Evolutionary conservation across 2,113 vertebrate genomes (phyloP).

Genomic region (Indri indri): DNA sequence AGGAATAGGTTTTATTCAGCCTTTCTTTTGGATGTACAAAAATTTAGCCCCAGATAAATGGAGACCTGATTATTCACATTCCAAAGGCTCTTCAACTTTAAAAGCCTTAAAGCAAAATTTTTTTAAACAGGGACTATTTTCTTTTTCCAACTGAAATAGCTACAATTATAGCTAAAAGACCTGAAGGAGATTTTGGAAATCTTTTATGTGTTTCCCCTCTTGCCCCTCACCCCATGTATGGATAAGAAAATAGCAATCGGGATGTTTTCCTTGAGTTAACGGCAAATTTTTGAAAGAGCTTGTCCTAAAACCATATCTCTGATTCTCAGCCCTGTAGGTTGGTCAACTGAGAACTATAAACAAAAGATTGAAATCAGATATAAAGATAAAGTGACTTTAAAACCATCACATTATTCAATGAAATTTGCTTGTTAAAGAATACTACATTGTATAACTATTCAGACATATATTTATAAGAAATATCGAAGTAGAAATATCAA

Average conservation of each 20-base stretch:
- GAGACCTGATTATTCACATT: background rate
- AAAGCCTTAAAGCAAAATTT: background rate
- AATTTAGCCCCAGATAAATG: background rate
- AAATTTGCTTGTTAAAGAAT: slow-evolving; percentile 7
- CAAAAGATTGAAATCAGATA: slow-evolving; percentile 1
- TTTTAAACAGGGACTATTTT: background rate
- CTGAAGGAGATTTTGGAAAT: background rate
- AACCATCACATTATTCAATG: background rate
- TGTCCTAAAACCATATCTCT: background rate
- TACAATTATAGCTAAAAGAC: background rate
- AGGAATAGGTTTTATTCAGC: background rate
- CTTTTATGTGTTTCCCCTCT: background rate
- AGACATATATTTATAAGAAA: slow-evolving; percentile 5
- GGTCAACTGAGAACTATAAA: slow-evolving; percentile 17
- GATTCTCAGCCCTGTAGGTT: background rate
- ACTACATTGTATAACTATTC: background rate
- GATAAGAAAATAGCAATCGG: background rate
- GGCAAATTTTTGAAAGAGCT: background rate
- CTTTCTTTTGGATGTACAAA: background rate
- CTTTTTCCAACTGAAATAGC: background rate
- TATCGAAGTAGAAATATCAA: background rate
- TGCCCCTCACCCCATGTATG: background rate
- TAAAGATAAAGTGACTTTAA: slow-evolving; percentile 33
- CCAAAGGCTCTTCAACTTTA: slow-evolving; percentile 38
- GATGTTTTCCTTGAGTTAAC: background rate